These are phyloP conservation scores for Xerus inauris DNA, from an alignment of 2,113 vertebrate genomes.

Conservation along the genomic window DNA sequence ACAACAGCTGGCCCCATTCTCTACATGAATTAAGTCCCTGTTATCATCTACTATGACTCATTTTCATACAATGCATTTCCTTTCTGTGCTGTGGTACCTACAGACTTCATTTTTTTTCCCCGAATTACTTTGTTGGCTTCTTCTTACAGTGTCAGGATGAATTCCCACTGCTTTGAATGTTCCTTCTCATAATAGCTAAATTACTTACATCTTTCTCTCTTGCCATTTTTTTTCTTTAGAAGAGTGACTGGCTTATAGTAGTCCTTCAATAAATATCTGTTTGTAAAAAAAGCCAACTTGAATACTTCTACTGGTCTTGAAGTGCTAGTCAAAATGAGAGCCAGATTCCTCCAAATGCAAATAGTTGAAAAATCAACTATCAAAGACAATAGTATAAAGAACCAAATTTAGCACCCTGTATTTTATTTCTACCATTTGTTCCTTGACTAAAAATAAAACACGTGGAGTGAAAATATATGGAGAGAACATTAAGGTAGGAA, in stretches of 20 bases:
- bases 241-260: not conserved
- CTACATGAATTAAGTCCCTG: not conserved
- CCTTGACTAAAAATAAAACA: not conserved
- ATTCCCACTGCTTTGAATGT: not conserved
- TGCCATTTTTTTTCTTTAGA: not conserved
- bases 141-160: not conserved
- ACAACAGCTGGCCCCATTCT: fast-evolving
- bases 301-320: not conserved
- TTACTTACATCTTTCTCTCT: not conserved
- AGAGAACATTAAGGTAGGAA: not conserved
- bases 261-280: not conserved
- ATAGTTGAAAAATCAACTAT: not conserved
- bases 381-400: not conserved
- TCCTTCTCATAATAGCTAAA: not conserved
- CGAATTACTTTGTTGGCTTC: not conserved
- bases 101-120: not conserved
- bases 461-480: not conserved
- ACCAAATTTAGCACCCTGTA: not conserved
- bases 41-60: not conserved
- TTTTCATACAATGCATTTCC: fast-evolving
- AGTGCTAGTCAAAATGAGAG: not conserved
- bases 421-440: not conserved
- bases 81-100: not conserved
- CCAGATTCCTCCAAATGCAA: not conserved
- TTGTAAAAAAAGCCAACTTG: not conserved